A percentile compares a stretch with the other conserved stretches of the same genome.
phyloP scores from a whole-genome alignment of 2,888 invertebrate species.

The Lagria hirta region DNA sequence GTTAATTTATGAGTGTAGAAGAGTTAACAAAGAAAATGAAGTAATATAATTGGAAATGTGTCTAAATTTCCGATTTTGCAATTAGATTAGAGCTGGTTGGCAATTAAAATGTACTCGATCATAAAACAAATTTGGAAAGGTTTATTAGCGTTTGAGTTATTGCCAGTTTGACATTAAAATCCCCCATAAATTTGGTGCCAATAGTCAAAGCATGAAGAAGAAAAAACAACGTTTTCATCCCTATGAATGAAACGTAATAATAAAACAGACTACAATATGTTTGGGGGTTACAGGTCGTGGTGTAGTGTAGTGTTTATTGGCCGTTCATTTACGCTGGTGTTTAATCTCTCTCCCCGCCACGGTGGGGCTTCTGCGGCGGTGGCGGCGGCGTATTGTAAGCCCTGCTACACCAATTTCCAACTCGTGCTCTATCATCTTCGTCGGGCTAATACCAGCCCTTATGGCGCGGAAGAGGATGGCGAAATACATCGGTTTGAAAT shows the following conservation, averaged over 20 bases:
- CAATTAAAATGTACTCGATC: too few relatives aligned
- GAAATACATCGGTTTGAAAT: slow-evolving; percentile 39
- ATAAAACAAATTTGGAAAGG: too few relatives aligned
- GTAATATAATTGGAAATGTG: too few relatives aligned
- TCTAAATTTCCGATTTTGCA: too few relatives aligned
- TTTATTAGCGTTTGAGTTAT: too few relatives aligned
- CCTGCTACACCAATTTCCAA: slow-evolving; percentile 41
- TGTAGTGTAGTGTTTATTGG: slow-evolving; percentile 46
- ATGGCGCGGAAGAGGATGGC: slow-evolving; percentile 36
- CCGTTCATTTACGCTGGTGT: slow-evolving; percentile 52
- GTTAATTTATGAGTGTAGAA: too few relatives aligned
- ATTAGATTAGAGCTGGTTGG: too few relatives aligned
- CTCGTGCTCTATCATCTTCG: slow-evolving; percentile 41
- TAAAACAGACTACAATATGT: slow-evolving; percentile 39
- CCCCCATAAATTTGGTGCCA: too few relatives aligned
- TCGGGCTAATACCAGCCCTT: slow-evolving; percentile 25
- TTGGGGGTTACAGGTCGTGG: slow-evolving; percentile 34
- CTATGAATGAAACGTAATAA: slow-evolving; percentile 18
- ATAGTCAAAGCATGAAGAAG: too few relatives aligned
- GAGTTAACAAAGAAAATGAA: too few relatives aligned
- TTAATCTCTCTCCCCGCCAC: slow-evolving; percentile 45
- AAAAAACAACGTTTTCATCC: too few relatives aligned
- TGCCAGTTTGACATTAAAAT: too few relatives aligned
- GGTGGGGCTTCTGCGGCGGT: slow-evolving; percentile 32
- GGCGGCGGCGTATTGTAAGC: slow-evolving; percentile 35